phyloP scores from a whole-genome alignment of 2,888 invertebrate species.

The Eupithecia centaureata region DNA sequence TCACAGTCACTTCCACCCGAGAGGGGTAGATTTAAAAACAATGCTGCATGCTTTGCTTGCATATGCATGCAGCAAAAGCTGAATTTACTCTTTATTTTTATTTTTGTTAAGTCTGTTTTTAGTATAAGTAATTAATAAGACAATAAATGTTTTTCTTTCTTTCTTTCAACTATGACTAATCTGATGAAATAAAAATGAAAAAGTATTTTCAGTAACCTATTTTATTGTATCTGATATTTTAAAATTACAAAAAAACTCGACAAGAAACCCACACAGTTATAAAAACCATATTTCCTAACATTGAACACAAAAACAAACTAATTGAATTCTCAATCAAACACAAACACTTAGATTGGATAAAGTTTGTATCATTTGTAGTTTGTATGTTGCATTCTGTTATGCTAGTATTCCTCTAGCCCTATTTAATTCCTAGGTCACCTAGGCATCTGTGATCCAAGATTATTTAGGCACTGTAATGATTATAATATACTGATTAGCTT shows the following conservation, averaged over 20 bases:
- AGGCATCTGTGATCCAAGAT: slow-evolving; percentile 1
- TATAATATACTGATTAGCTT: neutral
- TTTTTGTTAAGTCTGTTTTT: too few relatives aligned
- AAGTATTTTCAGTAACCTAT: slow-evolving; percentile 55
- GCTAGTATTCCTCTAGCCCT: neutral
- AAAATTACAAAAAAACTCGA: slow-evolving; percentile 66
- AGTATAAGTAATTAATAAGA: too few relatives aligned
- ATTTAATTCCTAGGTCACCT: neutral
- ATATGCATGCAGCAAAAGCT: too few relatives aligned
- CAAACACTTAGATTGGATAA: too few relatives aligned
- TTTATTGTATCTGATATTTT: slow-evolving; percentile 55
- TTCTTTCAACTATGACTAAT: too few relatives aligned
- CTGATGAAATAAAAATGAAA: slow-evolving; percentile 29
- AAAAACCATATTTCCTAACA: slow-evolving; percentile 54
- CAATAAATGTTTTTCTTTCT: too few relatives aligned
- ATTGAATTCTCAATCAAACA: slow-evolving; percentile 21
- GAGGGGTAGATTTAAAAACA: too few relatives aligned
- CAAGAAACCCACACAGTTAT: slow-evolving; percentile 63
- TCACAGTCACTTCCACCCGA: too few relatives aligned
- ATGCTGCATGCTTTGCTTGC: too few relatives aligned
- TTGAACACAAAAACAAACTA: slow-evolving; percentile 64
- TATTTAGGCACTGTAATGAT: slow-evolving; percentile 4
- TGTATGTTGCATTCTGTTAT: neutral
- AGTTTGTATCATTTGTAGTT: neutral
- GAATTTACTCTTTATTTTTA: too few relatives aligned